Evolutionary conservation across 2,113 vertebrate species (phyloP).

Genomic region (Ardeotis arabs): DNA sequence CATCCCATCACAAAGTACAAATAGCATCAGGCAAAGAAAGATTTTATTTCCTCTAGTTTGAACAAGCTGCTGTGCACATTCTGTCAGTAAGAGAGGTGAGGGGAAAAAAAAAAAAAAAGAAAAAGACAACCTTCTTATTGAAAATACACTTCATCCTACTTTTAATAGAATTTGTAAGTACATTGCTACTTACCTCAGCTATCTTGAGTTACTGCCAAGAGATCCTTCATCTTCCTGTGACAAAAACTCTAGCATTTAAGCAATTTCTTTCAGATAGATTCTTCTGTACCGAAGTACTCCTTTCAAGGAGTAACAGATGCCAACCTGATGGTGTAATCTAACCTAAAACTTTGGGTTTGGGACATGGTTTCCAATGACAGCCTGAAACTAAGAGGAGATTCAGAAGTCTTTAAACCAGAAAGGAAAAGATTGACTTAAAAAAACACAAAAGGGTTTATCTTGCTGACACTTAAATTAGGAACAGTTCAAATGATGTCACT

Average conservation of each 20-base stretch:
- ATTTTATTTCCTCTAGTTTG: neutral
- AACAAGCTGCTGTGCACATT: neutral
- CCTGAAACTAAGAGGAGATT: neutral
- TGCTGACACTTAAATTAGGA: neutral
- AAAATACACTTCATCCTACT: neutral
- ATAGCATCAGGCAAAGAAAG: neutral
- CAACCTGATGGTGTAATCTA: neutral
- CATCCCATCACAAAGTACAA: neutral
- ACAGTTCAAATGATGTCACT: neutral
- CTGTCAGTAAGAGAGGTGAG: neutral
- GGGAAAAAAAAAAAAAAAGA: rapidly evolving
- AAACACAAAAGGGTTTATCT: neutral
- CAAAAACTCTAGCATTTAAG: neutral
- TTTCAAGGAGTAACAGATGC: neutral
- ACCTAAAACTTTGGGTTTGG: neutral
- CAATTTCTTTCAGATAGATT: conserved; percentile 1
- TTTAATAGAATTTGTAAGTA: neutral
- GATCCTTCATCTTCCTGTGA: neutral
- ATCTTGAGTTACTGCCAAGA: neutral
- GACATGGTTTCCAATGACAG: neutral
- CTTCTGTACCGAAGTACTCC: neutral
- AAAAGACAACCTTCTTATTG: neutral
- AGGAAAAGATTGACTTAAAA: neutral
- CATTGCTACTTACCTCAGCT: neutral
- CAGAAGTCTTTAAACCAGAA: neutral